A percentile compares a stretch with the other conserved stretches of the same genome.
Conservation (phyloP, 2,797 vertebrate genomes). For the Todus mexicanus region DNA sequence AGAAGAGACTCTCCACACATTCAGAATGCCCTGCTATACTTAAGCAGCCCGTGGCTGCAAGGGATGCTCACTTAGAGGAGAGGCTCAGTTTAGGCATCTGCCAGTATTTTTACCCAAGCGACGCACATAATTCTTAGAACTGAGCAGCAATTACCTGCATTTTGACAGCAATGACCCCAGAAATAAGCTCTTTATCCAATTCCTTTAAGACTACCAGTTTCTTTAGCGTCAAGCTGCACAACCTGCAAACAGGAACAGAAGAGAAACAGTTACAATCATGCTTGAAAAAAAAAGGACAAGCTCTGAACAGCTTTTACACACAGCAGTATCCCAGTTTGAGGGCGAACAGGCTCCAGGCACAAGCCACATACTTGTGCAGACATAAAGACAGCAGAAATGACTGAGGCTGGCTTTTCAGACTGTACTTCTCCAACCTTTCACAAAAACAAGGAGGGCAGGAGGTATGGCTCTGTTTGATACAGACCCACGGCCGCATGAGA, state of each 20-base stretch:
- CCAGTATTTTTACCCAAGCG: background rate
- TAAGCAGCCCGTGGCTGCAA: background rate
- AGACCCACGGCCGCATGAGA: background rate
- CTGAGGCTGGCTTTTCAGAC: background rate
- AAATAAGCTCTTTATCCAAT: conserved; percentile 94
- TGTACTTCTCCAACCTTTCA: background rate
- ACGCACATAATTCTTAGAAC: background rate
- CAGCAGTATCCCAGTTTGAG: background rate
- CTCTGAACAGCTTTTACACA: background rate
- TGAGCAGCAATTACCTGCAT: conserved; percentile 84
- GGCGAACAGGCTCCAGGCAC: background rate
- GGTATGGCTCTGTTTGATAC: background rate
- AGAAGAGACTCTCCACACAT: background rate
- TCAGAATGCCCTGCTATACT: background rate
- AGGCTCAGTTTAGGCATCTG: background rate
- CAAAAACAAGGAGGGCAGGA: background rate
- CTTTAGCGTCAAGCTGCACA: conserved; percentile 96
- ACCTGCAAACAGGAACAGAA: conserved; percentile 73
- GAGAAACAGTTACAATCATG: conserved; percentile 16
- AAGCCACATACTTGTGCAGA: background rate
- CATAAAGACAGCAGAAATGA: background rate
- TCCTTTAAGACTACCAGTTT: conserved; percentile 94
- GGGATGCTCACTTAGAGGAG: rapidly evolving
- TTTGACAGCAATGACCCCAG: conserved; percentile 96
- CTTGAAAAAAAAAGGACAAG: background rate